phyloP scores from a whole-genome alignment of 2,797 vertebrate genomes.

The Gymnothorax reevesii region DNA sequence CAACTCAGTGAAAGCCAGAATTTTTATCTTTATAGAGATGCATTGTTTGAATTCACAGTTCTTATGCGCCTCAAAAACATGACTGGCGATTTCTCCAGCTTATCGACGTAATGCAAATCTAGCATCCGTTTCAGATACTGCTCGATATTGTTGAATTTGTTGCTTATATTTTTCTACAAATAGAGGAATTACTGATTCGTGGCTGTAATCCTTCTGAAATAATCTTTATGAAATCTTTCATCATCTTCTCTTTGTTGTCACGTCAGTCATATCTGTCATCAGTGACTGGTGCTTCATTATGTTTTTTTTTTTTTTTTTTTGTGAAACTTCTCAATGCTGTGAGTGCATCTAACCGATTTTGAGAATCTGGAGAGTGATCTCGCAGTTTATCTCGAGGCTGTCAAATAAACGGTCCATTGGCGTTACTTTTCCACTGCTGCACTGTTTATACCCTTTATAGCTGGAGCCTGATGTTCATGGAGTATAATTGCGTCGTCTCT shows the following conservation, averaged over 20 bases:
- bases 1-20: slow-evolving; percentile 1
- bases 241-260: neutral
- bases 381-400: neutral
- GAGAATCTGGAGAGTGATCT: neutral
- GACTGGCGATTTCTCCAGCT: neutral
- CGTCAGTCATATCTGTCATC: neutral
- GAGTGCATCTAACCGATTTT: neutral
- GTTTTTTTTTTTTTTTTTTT: neutral
- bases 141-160: slow-evolving; percentile 9
- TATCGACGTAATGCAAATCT: slow-evolving; percentile 3
- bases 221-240: slow-evolving; percentile 15
- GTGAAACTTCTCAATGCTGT: neutral
- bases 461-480: neutral
- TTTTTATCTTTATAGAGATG: neutral
- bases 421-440: neutral
- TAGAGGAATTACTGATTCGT: neutral
- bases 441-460: neutral
- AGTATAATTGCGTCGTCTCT: neutral
- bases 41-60: neutral
- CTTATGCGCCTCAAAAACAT: neutral
- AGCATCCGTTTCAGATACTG: neutral
- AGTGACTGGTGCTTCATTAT: neutral
- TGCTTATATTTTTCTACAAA: neutral
- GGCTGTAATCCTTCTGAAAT: neutral
- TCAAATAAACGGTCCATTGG: neutral